Evolutionary conservation across 2,113 vertebrate genomes (phyloP).

Genomic region (Daphoenositta chrysoptera): DNA sequence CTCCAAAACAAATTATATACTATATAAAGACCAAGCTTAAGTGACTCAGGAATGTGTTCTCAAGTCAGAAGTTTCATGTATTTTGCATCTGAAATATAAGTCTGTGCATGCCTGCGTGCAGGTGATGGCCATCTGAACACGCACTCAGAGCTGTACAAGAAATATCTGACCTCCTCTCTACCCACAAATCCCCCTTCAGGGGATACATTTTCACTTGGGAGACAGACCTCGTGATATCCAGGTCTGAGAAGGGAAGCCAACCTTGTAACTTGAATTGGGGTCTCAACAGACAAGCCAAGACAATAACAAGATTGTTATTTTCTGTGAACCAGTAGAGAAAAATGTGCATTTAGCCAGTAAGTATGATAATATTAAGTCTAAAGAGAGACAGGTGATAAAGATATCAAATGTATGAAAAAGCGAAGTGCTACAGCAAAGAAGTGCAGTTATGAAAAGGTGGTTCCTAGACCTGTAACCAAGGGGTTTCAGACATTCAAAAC

Average conservation of each 20-base stretch:
- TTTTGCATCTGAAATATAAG: conserved; percentile 48
- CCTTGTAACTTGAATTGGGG: not conserved
- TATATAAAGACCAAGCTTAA: conserved; percentile 79
- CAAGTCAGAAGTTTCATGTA: conserved; percentile 52
- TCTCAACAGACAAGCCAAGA: not conserved
- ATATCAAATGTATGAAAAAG: not conserved
- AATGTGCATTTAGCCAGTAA: not conserved
- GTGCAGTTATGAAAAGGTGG: not conserved
- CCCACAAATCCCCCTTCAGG: not conserved
- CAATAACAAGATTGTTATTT: not conserved
- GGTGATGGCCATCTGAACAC: conserved; percentile 44
- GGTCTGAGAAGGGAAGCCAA: not conserved
- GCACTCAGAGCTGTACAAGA: not conserved
- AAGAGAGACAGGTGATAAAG: not conserved
- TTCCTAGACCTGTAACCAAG: conserved; percentile 22
- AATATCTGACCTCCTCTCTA: not conserved
- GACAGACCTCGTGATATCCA: not conserved
- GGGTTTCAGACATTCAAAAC: conserved; percentile 47
- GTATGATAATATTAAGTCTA: not conserved
- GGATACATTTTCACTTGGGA: not conserved
- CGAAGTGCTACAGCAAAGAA: not conserved
- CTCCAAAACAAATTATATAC: conserved; percentile 79
- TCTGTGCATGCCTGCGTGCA: not conserved
- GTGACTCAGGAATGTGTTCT: conserved; percentile 48
- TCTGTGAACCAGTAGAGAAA: not conserved